Base-by-base conservation (phyloP, 2,888 invertebrate species). In the Eilema sororculum region DNA sequence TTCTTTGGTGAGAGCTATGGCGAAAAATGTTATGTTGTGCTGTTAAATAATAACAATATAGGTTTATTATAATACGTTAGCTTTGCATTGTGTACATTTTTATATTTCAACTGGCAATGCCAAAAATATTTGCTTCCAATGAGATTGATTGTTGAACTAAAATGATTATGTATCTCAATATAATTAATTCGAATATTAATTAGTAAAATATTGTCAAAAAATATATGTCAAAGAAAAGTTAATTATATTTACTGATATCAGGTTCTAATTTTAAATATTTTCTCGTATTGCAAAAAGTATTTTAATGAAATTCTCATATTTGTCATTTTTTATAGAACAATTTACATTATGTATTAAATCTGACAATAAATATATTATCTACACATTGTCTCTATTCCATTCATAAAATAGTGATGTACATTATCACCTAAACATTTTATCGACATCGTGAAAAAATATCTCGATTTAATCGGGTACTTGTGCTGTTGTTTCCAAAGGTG, bases 291-390 rank as follows among this genome's bases (percentile, higher is more conserved):
- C 13, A 58, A 58, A 41, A 37, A 68, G 71, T 75, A 74, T 72
- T 72, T 71, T 66, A 68, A 77, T 56, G 28, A 65, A 46, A 63
- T 72, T 67, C 71, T 68, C 62, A 63, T 33, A 60, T 70, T 60
- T 59, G 64, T 76, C 72, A 71, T 58, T 57, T 33, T 73, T 70
- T 63, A 60, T 71, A 70, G 58, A 59, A 57, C 65, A 68, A 63
- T 67, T 68, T 69, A 68, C 10, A 71, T 71, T 68, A 70, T 71
- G 69, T 78, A 80, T 72, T 80, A 77, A 80, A 77, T 80, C 79
- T 80, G 81, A 82, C 81, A 82, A 81, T 82, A 80, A 81, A 69
- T 73, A 76, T 74, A 59, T 78, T 75, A 74, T 74, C 24, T 73
- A 77, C 75, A 75, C 68, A 22, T 46, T n/a, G 33, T 69, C 72